A percentile compares a stretch with the other conserved stretches of the same genome.
Conservation (phyloP, 1,140 invertebrate genomes). For the Mya arenaria region DNA sequence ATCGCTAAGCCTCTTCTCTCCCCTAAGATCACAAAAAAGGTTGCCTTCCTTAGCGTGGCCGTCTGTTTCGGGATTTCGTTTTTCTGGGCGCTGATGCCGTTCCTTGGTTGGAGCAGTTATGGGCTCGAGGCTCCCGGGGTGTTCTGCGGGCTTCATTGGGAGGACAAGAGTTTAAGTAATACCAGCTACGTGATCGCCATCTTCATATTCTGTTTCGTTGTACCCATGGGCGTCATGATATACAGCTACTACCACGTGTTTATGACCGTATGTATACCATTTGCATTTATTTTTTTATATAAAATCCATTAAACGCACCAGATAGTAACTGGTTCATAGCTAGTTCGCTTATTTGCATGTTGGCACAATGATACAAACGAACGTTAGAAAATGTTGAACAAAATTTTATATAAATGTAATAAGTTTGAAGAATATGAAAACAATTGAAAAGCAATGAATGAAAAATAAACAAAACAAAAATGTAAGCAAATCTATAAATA, state of each 20-base stretch:
- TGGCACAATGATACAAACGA: too few relatives aligned
- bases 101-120: conserved; percentile 72
- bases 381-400: too few relatives aligned
- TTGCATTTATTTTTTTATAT: too few relatives aligned
- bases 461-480: too few relatives aligned
- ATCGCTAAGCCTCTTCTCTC: conserved; percentile 69
- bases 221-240: conserved; percentile 65
- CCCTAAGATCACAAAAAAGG: conserved; percentile 61
- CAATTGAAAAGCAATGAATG: too few relatives aligned
- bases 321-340: too few relatives aligned
- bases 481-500: too few relatives aligned
- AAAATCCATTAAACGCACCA: too few relatives aligned
- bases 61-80: conserved; percentile 58
- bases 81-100: conserved; percentile 63
- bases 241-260: conserved; percentile 67
- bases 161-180: conserved; percentile 47
- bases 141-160: conserved; percentile 69
- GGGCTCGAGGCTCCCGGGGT: conserved; percentile 63
- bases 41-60: conserved; percentile 42
- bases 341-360: too few relatives aligned
- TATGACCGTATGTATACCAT: conserved; percentile 65
- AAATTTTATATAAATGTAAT: too few relatives aligned
- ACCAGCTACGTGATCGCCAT: conserved; percentile 64
- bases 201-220: conserved; percentile 65
- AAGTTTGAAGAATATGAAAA: too few relatives aligned